Evolutionary conservation across 64 coral and sea anemone genomes (phyloP), one percentile per base, ranked within the genome.

Genomic region (Pachyseris speciosa): DNA sequence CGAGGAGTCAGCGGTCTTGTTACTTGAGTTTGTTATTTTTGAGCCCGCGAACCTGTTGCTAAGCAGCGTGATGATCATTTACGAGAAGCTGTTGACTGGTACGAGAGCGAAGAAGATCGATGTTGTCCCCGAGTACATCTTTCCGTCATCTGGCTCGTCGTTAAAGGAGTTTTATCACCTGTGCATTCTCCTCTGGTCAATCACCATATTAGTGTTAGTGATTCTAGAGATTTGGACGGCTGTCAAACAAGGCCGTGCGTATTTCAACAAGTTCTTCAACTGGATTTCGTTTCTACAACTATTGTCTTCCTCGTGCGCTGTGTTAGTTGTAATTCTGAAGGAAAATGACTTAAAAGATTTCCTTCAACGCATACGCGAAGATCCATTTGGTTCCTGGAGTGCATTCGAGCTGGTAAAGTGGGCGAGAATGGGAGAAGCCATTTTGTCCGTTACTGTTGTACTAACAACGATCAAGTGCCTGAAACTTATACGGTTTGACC

Each of bases 1-100:
- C 33, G 40, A 51, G 1, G 72, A 57, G n/a, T 77, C 94, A 30
- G 90, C 65, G 12, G 84, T 30, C 5, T 58, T 96, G 7, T 22
- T 88, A 26, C 22, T 88, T 13, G 94, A 96, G 41, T 96, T 92
- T 40, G 74, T 85, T 27, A 31, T 96, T 45, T 96, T 96, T 32
- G 84, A 96, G 57, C 74, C 89, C 32, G 70, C 78, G 9, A 92
- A 75, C 17, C 43, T 86, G 51, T 68, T 92, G 17, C 79, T 96
- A 9, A 86, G 69, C 55, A 59, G 50, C 39, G 75, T 86, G 16
- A 88, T 77, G 38, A 59, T 92, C 25, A 30, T 96, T 17, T 84
- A 59, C 2, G 88, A 96, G 48, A 92, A 77, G 59, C 42, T 73
- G 19, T 19, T 84, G 27, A 67, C 84, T 19, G 83, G 88, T 34